Evolutionary conservation across 2,797 vertebrate genomes (phyloP), one percentile per base, ranked within the genome.

Genomic region (Champsocephalus gunnari): DNA sequence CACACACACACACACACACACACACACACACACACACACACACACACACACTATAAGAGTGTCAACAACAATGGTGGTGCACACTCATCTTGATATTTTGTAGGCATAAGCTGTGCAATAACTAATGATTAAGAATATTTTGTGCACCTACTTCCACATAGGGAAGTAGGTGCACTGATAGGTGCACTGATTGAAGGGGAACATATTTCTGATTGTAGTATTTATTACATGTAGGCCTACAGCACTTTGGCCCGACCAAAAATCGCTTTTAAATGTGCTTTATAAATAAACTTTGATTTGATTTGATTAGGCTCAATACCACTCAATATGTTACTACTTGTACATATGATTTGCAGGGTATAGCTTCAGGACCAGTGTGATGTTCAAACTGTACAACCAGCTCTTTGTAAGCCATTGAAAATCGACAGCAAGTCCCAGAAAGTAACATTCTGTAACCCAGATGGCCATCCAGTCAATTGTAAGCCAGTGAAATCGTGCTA

Each of bases 11-110:
- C 21, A 21, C 21, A 21, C 21, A 21, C 21, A 21, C 21, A 21
- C 21, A 21, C 21, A 21, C 21, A 21, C 21, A 21, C 21, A 2
- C 21, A 21, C 21, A 21, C 21, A 21, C 21, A 21, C 21, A 21
- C 21, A 87, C 83, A 84, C 79, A 76, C 63, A 49, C 45, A 64
- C 66, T 62, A 73, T 79, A 83, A 81, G 66, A 72, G 71, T 80
- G 71, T 83, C 77, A 81, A 61, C 71, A 72, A 72, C 70, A 83
- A 83, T 80, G 73, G 73, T 0, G n/a, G 9, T 21, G 28, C 44
- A 66, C 63, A 87, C 69, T 77, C 50, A 66, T 86, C 64, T 50
- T 60, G 64, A 62, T 66, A 34, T 75, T 45, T 76, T 66, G 21
- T 28, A 3, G 14, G 54, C 58, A 51, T 7, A 53, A 24, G 49